Conservation (phyloP, 2,888 invertebrate genomes). For the Strigamia crassipes region DNA sequence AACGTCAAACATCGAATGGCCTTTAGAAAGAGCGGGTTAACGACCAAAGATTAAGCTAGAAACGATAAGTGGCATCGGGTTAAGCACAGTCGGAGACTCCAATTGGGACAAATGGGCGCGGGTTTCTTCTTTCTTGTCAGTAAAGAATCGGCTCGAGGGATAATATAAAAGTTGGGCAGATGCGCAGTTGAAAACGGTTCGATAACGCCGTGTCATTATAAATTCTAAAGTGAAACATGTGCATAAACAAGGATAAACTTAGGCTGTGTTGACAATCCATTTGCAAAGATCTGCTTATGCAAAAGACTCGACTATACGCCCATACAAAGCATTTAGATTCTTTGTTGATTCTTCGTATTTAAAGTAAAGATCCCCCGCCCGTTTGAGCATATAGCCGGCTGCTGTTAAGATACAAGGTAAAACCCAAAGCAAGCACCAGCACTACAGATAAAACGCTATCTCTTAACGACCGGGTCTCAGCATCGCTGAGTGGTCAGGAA, state of each 20-base stretch:
- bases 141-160: not conserved
- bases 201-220: not conserved
- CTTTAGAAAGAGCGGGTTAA: constrained; percentile 10
- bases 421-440: constrained; percentile 25
- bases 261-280: constrained; percentile 27
- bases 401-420: constrained; percentile 27
- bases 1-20: constrained; percentile 22
- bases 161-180: not conserved
- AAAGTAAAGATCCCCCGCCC: not conserved
- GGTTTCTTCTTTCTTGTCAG: not conserved
- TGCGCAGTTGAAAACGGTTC: not conserved
- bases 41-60: constrained; percentile 7
- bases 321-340: not conserved
- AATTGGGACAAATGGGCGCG: constrained; percentile 28
- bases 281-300: constrained; percentile 18
- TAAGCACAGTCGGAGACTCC: constrained; percentile 26
- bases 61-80: not conserved
- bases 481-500: constrained; percentile 33
- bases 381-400: not conserved
- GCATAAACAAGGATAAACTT: constrained; percentile 20
- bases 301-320: constrained; percentile 7
- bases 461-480: constrained; percentile 39
- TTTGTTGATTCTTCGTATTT: constrained; percentile 33
- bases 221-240: constrained; percentile 8
- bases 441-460: constrained; percentile 44